Evolutionary conservation across 2,113 vertebrate species (phyloP).

Genomic region (Leucosticte australis): DNA sequence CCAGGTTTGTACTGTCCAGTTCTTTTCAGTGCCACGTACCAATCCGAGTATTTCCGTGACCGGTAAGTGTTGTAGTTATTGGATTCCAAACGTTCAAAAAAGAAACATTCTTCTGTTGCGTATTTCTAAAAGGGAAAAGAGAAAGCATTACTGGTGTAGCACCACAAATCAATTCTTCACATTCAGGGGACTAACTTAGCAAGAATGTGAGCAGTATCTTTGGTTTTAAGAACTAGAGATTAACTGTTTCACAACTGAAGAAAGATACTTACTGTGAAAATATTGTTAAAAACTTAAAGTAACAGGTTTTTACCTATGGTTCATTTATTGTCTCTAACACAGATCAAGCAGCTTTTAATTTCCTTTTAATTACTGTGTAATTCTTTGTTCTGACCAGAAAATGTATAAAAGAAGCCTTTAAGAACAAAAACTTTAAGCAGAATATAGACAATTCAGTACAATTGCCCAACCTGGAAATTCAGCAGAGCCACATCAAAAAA

Average conservation of each 20-base stretch:
- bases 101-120: constrained; percentile 95
- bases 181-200: not conserved
- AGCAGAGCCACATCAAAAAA: not conserved
- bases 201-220: not conserved
- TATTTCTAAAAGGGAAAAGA: constrained; percentile 81
- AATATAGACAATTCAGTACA: not conserved
- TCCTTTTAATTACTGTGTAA: not conserved
- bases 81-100: constrained; percentile 91
- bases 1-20: constrained; percentile 94
- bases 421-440: not conserved
- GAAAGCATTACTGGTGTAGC: not conserved
- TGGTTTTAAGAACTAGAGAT: not conserved
- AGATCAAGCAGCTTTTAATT: not conserved
- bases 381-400: not conserved
- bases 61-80: constrained; percentile 99
- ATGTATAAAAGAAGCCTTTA: not conserved
- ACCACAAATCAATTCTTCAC: not conserved
- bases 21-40: constrained; percentile 97
- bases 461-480: not conserved
- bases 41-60: constrained; percentile 90
- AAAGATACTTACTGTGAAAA: not conserved
- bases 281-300: not conserved
- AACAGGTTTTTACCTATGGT: not conserved
- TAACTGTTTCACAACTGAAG: not conserved
- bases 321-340: not conserved